Evolutionary conservation across 1,140 invertebrate genomes (phyloP), one percentile per base, ranked within the genome.

Genomic region (Drosophila kurseongensis): DNA sequence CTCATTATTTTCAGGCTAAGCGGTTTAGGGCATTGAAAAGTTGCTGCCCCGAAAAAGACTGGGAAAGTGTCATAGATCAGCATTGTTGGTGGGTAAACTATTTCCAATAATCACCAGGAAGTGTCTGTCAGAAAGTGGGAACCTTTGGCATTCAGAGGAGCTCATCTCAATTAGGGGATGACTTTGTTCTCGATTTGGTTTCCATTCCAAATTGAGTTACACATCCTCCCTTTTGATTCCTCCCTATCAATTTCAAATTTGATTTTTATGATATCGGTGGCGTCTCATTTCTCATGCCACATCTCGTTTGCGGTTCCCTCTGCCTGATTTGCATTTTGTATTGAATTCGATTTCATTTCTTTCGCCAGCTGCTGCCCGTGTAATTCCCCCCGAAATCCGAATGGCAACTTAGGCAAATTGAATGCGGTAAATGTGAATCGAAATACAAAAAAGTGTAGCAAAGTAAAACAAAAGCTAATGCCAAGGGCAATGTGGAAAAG

Each of bases 371-470:
- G 83, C 71, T 61, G 80, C 63, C 44, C 36, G 58, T 48, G 58
- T 69, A 42, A 32, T 55, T 58, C 23, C 38, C 18, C n/a, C 13
- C 35, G n/a, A 40, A 54, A 65, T 27, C 38, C 65, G 56, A 86
- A 66, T 73, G 75, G 83, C 82, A 88, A 88, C 84, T 88, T 88
- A 79, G 83, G 75, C 84, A 88, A 88, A 88, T 88, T 88, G 83
- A 80, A 89, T 73, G 83, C 75, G 61, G 69, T 40, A 76, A 79
- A 76, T 65, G 44, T 63, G 67, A 65, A 56, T 59, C 55, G 47
- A 14, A 59, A 52, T 18, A 12, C 29, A 36, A 67, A 67, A 44
- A 48, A 32, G 14, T 23, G 48, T 16, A 35, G 18, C 9, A 38
- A 35, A 38, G 23, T 27, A 32, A 71, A 68, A 57, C 65, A 71